Percentiles rank a stretch among this genome's conserved stretches.
Evolutionary conservation across 1,140 invertebrate species (phyloP).

Genomic region (Manduca sexta): DNA sequence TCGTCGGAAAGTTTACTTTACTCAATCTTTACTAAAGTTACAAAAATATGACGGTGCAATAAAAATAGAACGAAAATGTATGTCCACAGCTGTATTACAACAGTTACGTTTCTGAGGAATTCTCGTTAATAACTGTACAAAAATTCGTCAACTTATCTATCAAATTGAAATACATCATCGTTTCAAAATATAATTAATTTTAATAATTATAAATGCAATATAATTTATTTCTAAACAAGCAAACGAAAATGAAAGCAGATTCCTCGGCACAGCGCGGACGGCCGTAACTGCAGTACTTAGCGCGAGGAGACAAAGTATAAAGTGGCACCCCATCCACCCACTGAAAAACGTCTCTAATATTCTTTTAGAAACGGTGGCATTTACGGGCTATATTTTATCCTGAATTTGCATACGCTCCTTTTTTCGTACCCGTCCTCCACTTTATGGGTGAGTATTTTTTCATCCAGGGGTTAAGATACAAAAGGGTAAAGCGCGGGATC

Average conservation of each 20-base stretch:
- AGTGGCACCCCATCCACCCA: constrained; percentile 68
- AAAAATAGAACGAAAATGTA: too few species aligned
- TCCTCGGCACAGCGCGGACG: constrained; percentile 52
- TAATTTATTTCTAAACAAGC: constrained; percentile 60
- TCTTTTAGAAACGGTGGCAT: constrained; percentile 75
- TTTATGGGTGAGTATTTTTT: constrained; percentile 73
- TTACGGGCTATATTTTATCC: constrained; percentile 76
- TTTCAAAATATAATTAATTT: too few species aligned
- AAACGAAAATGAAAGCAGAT: constrained; percentile 62
- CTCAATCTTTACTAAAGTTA: too few species aligned
- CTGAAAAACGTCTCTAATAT: constrained; percentile 76
- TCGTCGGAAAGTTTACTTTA: too few species aligned
- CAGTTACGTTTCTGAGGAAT: too few species aligned
- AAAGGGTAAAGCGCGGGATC: constrained; percentile 71
- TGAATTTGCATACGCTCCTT: constrained; percentile 75
- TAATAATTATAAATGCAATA: constrained; percentile 11
- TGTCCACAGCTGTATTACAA: too few species aligned
- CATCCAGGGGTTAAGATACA: constrained; percentile 72
- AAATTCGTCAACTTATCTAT: too few species aligned
- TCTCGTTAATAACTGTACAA: too few species aligned
- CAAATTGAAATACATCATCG: too few species aligned
- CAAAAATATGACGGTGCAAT: too few species aligned
- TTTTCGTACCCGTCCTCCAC: constrained; percentile 70
- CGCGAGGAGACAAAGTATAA: constrained; percentile 69
- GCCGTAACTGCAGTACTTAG: constrained; percentile 63